Percentiles rank a stretch among this genome's conserved stretches.
These are phyloP conservation scores for Syrmaticus mikado DNA, from an alignment of 2,113 vertebrate species.

Conservation along the genomic window DNA sequence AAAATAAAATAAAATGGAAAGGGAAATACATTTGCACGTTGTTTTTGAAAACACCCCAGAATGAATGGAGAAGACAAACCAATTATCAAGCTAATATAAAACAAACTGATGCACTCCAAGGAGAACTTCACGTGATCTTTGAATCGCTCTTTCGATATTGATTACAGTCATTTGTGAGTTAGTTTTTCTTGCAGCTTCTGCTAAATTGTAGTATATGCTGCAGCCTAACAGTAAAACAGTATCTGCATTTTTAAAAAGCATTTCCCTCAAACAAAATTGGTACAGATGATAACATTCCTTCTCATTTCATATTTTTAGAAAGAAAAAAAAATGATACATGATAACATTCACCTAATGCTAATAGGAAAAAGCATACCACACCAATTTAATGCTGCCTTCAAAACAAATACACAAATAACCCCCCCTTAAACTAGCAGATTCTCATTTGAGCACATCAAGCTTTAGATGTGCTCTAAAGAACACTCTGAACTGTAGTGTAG, in stretches of 20 bases:
- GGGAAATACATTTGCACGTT: background rate
- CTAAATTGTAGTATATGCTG: background rate
- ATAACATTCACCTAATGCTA: background rate
- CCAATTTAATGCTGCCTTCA: background rate
- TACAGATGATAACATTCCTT: background rate
- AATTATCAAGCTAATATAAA: constrained; percentile 26
- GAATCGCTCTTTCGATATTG: background rate
- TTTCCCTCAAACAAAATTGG: background rate
- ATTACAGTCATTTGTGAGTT: background rate
- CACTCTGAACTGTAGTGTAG: background rate
- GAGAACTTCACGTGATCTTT: background rate
- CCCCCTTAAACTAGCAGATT: background rate
- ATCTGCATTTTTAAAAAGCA: background rate
- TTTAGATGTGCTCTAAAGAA: background rate
- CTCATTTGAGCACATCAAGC: background rate
- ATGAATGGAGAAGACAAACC: background rate
- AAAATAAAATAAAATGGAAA: background rate
- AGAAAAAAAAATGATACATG: background rate
- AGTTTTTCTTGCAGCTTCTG: background rate
- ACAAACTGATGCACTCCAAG: background rate
- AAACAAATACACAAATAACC: too few relatives aligned
- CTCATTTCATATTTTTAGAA: background rate
- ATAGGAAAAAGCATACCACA: rapidly evolving
- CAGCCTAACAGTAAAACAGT: background rate
- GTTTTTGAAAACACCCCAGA: background rate